A percentile compares a stretch with the other conserved stretches of the same genome.
Conservation (phyloP, 53 echinoderm and acorn worm genomes). For the Paelopatides confundens region DNA sequence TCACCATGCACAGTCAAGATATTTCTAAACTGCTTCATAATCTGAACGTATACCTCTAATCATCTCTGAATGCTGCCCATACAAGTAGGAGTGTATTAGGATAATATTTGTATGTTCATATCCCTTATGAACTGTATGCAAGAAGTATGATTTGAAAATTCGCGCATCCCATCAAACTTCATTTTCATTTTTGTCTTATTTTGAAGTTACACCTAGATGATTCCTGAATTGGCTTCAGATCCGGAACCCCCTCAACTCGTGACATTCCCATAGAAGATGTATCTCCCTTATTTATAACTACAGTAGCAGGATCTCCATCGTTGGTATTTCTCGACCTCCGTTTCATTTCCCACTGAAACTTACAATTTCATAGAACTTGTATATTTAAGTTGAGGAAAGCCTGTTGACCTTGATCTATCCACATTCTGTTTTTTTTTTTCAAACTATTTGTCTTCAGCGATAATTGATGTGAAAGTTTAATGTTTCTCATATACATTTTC, state of each 20-base stretch:
- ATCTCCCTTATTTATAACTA: too few species aligned
- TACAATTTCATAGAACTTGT: background rate
- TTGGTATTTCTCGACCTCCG: too few species aligned
- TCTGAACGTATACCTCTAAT: conserved; percentile 57
- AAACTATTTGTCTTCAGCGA: too few species aligned
- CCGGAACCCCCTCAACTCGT: too few species aligned
- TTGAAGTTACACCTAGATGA: conserved; percentile 42
- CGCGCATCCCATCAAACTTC: too few species aligned
- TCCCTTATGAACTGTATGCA: conserved; percentile 46
- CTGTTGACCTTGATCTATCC: conserved; percentile 18
- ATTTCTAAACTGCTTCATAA: conserved; percentile 63
- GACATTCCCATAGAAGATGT: too few species aligned
- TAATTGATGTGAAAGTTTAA: too few species aligned
- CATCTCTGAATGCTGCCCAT: conserved; percentile 63
- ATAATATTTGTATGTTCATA: background rate
- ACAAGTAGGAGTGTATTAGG: conserved; percentile 54
- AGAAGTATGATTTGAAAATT: conserved; percentile 60
- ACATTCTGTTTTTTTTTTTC: too few species aligned
- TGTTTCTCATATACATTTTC: too few species aligned
- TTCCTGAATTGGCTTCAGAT: conserved; percentile 19
- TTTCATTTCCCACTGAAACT: too few species aligned
- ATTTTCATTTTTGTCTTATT: too few species aligned
- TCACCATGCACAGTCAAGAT: conserved; percentile 70
- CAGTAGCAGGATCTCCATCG: too few species aligned
- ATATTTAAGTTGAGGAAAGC: background rate